Percentiles rank a stretch among this genome's conserved stretches.
Conservation (phyloP, 2,797 vertebrate species). For the Danio albolineatus region DNA sequence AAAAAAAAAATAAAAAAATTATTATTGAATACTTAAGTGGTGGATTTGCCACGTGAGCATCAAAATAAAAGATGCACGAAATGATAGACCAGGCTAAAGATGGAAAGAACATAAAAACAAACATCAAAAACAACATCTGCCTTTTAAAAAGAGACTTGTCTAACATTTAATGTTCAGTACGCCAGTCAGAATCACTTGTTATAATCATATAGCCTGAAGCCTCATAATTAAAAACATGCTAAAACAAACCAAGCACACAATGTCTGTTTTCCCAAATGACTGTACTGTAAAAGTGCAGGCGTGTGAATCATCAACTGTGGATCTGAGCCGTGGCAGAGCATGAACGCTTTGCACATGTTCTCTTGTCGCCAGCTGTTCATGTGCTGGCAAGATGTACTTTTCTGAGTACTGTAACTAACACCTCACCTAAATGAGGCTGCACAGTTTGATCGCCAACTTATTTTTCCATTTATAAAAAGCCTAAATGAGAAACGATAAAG, state of each 20-base stretch:
- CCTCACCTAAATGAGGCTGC: not conserved
- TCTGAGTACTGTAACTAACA: not conserved
- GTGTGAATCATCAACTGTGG: not conserved
- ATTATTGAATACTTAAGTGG: too few relatives aligned
- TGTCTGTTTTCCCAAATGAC: too few relatives aligned
- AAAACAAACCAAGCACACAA: not conserved
- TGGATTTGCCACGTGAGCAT: too few relatives aligned
- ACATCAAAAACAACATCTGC: too few relatives aligned
- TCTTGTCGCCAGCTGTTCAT: slow-evolving; percentile 2
- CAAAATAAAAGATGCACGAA: too few relatives aligned
- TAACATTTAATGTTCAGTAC: not conserved
- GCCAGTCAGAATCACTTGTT: not conserved
- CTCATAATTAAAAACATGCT: not conserved
- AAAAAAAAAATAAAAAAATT: too few relatives aligned
- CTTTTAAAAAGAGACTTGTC: not conserved
- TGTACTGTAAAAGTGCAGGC: not conserved
- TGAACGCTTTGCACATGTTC: slow-evolving; percentile 20
- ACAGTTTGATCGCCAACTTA: not conserved
- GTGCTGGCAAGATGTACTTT: slow-evolving; percentile 25
- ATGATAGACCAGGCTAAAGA: too few relatives aligned
- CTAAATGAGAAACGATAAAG: not conserved
- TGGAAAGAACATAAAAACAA: too few relatives aligned
- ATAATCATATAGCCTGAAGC: too few relatives aligned
- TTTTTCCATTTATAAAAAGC: not conserved
- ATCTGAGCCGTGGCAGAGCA: slow-evolving; percentile 3